Evolutionary conservation across 2,113 vertebrate genomes (phyloP), one percentile per base, ranked within the genome.

Genomic region (Serilophus lunatus): DNA sequence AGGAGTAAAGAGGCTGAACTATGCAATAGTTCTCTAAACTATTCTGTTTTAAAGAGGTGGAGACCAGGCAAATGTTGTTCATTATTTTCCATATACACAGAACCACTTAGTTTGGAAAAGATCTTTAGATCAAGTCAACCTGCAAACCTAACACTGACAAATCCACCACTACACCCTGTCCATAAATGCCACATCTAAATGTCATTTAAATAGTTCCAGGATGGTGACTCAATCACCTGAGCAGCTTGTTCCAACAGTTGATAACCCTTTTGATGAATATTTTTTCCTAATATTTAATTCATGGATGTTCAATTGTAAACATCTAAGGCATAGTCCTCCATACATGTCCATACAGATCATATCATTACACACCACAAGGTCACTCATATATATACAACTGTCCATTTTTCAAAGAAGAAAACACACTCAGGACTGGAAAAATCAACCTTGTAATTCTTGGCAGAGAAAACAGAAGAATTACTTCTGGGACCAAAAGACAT

Each of bases 181-280:
- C 17, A 16, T 29, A 56, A 35, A 29, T 35, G 8, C 38, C 25
- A 79, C 29, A 56, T 25, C 19, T 49, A 17, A 26, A 13, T 1
- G 2, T 29, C 57, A 29, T 71, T 47, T 47, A 31, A 49, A 25
- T 13, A 35, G 40, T 25, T 54, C n/a, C 14, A 14, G 40, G 7
- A 10, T 86, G 36, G n/a, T 87, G 22, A 47, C 8, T 54, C 15
- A 29, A 54, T 11, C n/a, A 47, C 24, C 40, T 24, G 18, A 53
- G 28, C 3, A 87, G 5, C 3, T n/a, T 54, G 4, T 35, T 47
- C 28, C n/a, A 63, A 35, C 12, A 2, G 8, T 3, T 40, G 8
- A 17, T 31, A 47, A 47, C 0, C 0, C 3, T 47, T 47, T 26
- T 17, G 13, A 22, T 49, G 2, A 38, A 47, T 47, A n/a, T 19